These are phyloP conservation scores for Seira ritae DNA, from an alignment of 2,888 invertebrate species.

Conservation along the genomic window DNA sequence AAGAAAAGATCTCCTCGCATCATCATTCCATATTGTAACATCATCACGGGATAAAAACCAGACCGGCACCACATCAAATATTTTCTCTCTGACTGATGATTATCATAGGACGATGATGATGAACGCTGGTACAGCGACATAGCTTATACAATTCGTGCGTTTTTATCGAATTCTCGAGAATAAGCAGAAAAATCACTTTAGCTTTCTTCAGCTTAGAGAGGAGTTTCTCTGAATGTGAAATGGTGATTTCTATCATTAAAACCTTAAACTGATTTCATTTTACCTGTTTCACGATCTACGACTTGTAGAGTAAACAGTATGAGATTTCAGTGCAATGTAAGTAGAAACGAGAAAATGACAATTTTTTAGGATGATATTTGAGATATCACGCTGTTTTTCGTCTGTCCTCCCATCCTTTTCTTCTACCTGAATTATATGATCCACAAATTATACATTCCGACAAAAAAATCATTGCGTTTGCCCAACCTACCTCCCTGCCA, in stretches of 20 bases:
- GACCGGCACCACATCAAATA: slow-evolving; percentile 34
- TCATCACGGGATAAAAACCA: slow-evolving; percentile 3
- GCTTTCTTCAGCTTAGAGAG: not conserved
- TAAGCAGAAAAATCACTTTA: not conserved
- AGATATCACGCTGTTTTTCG: slow-evolving; percentile 65
- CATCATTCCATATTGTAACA: slow-evolving; percentile 37
- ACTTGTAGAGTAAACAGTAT: not conserved
- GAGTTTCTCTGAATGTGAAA: not conserved
- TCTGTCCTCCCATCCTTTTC: slow-evolving; percentile 60
- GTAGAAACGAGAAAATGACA: slow-evolving; percentile 55
- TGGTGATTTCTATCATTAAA: not conserved
- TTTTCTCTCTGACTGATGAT: slow-evolving; percentile 8
- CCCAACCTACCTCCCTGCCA: slow-evolving; percentile 61
- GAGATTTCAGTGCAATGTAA: not conserved
- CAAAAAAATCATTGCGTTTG: slow-evolving; percentile 53
- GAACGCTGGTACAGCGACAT: not conserved
- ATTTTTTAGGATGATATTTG: slow-evolving; percentile 67
- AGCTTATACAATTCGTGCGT: not conserved
- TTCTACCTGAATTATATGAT: slow-evolving; percentile 66
- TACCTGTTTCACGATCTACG: too few relatives aligned
- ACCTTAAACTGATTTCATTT: not conserved
- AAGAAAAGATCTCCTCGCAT: slow-evolving; percentile 13
- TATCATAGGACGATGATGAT: not conserved
- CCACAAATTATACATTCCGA: slow-evolving; percentile 68
- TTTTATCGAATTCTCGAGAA: not conserved